A percentile compares a stretch with the other conserved stretches of the same genome.
These are phyloP conservation scores for Pollachius pollachius DNA, from an alignment of 2,113 vertebrate species.

Conservation along the genomic window DNA sequence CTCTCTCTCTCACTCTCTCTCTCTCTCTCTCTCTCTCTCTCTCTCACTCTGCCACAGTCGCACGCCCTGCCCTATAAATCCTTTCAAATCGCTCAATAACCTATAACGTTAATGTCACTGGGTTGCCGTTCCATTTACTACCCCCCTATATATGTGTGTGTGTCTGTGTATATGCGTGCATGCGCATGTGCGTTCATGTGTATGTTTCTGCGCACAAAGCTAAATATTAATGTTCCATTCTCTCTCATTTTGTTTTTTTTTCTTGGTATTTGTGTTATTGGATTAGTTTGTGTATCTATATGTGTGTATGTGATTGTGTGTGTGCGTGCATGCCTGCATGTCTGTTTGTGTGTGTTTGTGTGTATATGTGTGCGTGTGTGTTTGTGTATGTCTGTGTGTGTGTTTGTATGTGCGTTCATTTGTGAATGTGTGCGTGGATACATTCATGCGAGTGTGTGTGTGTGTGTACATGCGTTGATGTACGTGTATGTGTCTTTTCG, in stretches of 20 bases:
- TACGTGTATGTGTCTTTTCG: not conserved
- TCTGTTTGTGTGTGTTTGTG: too few relatives aligned
- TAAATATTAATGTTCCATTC: too few relatives aligned
- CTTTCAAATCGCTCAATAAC: slow-evolving; percentile 71
- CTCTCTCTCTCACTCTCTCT: not conserved
- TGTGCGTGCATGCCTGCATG: too few relatives aligned
- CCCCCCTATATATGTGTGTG: slow-evolving; percentile 34
- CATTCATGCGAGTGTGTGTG: not conserved
- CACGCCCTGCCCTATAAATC: slow-evolving; percentile 66
- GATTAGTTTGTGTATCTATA: too few relatives aligned
- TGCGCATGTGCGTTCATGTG: slow-evolving; percentile 3
- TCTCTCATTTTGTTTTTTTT: too few relatives aligned
- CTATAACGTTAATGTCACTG: slow-evolving; percentile 72
- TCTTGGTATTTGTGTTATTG: too few relatives aligned
- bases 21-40: not conserved
- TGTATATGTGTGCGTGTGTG: too few relatives aligned
- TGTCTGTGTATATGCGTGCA: slow-evolving; percentile 8
- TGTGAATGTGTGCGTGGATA: slow-evolving; percentile 24
- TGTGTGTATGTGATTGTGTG: not conserved
- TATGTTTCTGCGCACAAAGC: not conserved
- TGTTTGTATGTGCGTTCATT: too few relatives aligned
- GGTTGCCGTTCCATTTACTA: slow-evolving; percentile 68
- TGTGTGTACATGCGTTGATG: not conserved
- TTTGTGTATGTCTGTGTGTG: not conserved
- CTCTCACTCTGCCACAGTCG: slow-evolving; percentile 59